These are phyloP conservation scores for Myripristis murdjan DNA, from an alignment of 2,797 vertebrate genomes.

Conservation along the genomic window DNA sequence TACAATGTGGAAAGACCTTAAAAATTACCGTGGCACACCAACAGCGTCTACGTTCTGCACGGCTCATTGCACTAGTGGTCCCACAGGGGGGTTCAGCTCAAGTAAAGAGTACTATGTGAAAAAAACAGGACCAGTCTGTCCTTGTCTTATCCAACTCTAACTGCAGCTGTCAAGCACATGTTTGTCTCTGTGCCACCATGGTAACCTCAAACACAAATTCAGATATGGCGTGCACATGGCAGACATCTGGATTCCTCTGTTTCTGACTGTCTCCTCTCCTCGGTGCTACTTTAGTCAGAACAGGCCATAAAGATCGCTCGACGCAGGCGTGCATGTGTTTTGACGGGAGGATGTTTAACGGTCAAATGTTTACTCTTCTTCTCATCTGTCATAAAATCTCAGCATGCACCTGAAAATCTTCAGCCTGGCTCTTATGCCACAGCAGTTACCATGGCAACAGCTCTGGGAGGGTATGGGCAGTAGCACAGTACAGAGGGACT, in stretches of 20 bases:
- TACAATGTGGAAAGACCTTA: not conserved
- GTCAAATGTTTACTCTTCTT: constrained; percentile 76
- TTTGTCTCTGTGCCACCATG: constrained; percentile 29
- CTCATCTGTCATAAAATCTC: constrained; percentile 85
- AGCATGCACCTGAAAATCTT: constrained; percentile 83
- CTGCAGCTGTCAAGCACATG: constrained; percentile 36
- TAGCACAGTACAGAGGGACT: constrained; percentile 72
- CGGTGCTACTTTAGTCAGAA: not conserved
- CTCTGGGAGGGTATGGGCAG: constrained; percentile 83
- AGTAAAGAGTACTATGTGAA: constrained; percentile 6
- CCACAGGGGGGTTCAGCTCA: constrained; percentile 25
- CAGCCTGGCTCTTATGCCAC: constrained; percentile 85
- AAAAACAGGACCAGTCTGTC: not conserved
- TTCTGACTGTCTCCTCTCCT: constrained; percentile 1
- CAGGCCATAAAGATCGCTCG: not conserved
- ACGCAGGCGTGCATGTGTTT: not conserved
- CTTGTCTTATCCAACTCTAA: constrained; percentile 9
- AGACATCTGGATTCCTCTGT: constrained; percentile 27
- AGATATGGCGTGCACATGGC: constrained; percentile 5
- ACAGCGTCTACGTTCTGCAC: constrained; percentile 16
- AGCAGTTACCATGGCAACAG: constrained; percentile 89
- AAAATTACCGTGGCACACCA: constrained; percentile 8
- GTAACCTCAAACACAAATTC: constrained; percentile 42
- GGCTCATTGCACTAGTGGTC: constrained; percentile 28
- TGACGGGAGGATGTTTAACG: constrained; percentile 27